phyloP scores from a whole-genome alignment of 2,797 vertebrate species.

The Gobio occitaniae region DNA sequence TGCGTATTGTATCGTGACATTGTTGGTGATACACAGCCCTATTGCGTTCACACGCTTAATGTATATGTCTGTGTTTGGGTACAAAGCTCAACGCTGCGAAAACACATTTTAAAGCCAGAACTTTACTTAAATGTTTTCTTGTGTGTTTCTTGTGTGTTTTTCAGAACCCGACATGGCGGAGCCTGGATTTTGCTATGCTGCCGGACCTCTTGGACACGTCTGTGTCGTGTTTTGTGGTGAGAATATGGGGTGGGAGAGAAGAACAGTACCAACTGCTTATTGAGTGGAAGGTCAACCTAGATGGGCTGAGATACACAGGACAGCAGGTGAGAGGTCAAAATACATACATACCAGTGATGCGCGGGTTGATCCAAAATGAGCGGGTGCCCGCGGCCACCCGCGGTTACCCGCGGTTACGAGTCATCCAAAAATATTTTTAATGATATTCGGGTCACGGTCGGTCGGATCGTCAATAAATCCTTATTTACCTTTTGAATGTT shows the following conservation, averaged over 20 bases:
- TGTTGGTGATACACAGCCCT: too few relatives aligned
- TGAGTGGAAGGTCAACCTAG: conserved; percentile 96
- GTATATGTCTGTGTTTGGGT: not conserved
- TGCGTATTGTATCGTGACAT: too few relatives aligned
- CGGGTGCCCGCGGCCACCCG: too few relatives aligned
- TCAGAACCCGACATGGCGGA: conserved; percentile 98
- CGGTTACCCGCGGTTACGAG: too few relatives aligned
- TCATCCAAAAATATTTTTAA: too few relatives aligned
- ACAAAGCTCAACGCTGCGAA: not conserved
- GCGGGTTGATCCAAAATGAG: too few relatives aligned
- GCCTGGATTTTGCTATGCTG: conserved; percentile 95
- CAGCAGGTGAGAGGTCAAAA: conserved; percentile 86
- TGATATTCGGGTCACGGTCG: too few relatives aligned
- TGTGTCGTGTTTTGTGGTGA: conserved; percentile 94
- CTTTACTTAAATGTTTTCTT: conserved; percentile 32
- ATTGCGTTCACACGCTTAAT: not conserved
- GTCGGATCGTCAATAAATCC: too few relatives aligned
- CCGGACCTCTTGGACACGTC: conserved; percentile 94
- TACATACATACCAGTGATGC: too few relatives aligned
- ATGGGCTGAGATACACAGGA: conserved; percentile 94
- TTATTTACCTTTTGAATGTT: too few relatives aligned
- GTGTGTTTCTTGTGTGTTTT: conserved; percentile 25
- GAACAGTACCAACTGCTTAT: conserved; percentile 90
- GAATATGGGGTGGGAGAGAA: conserved; percentile 95
- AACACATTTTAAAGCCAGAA: not conserved